phyloP scores from a whole-genome alignment of 2,113 vertebrate genomes.

The Sinosuthora webbiana region DNA sequence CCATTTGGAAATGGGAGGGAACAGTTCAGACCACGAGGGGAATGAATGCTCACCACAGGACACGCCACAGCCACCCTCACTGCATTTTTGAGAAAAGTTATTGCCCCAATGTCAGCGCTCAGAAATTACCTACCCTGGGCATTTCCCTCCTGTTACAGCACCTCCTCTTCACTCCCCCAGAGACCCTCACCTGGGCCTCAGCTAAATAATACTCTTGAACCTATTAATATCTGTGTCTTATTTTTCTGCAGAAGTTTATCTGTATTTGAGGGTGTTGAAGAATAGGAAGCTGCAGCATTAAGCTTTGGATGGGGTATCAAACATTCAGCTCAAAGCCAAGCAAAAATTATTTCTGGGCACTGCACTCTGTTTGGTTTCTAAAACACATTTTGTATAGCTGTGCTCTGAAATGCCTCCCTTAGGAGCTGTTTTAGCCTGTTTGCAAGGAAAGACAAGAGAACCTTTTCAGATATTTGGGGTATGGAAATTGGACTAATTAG shows the following conservation, averaged over 20 bases:
- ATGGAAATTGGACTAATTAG: neutral
- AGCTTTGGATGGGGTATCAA: neutral
- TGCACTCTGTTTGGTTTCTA: neutral
- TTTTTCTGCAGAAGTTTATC: too few relatives aligned
- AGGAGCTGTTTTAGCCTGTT: neutral
- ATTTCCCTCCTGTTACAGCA: neutral
- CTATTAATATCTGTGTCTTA: neutral
- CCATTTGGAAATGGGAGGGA: neutral
- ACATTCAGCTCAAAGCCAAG: neutral
- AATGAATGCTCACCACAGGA: neutral
- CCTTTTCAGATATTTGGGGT: neutral
- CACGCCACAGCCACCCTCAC: fast-evolving
- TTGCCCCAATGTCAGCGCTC: fast-evolving
- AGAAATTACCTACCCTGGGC: neutral
- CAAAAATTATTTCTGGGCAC: neutral
- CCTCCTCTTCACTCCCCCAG: neutral
- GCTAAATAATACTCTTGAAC: neutral
- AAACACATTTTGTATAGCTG: neutral
- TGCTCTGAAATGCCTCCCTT: neutral
- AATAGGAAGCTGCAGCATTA: neutral
- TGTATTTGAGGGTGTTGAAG: fast-evolving
- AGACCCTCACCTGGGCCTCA: neutral
- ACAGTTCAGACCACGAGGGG: neutral
- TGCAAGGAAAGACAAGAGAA: neutral
- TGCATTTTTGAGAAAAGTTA: neutral